These are phyloP conservation scores for Phenganax marumi DNA, from an alignment of 92 coral and sea anemone species.

Conservation along the genomic window DNA sequence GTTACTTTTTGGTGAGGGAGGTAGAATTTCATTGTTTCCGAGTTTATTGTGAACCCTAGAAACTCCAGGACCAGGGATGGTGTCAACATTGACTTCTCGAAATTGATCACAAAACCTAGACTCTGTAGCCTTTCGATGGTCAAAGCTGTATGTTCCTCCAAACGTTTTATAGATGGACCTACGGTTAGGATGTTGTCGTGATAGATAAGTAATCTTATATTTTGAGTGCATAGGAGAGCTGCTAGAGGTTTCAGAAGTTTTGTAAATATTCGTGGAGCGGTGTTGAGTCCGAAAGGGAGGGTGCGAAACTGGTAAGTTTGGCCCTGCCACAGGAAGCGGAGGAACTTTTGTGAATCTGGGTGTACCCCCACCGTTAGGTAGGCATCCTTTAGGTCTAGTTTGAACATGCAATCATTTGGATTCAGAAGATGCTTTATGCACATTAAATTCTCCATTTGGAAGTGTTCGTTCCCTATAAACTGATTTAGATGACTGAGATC, in stretches of 20 bases:
- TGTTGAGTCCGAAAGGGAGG: neutral
- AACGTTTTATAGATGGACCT: no score
- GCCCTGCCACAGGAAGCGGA: neutral
- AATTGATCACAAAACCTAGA: no score
- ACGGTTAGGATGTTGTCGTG: no score
- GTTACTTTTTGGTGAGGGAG: neutral
- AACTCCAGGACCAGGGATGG: no score
- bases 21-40: no score
- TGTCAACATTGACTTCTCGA: no score
- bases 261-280: neutral
- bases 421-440: constrained; percentile 48
- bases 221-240: no score
- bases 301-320: neutral
- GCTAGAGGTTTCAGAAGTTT: neutral
- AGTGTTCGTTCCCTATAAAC: constrained; percentile 53
- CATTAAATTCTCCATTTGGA: constrained; percentile 54
- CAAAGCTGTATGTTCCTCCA: no score
- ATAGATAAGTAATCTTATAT: no score
- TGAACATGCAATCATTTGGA: neutral
- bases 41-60: no score
- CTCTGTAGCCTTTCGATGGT: no score
- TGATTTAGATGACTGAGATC: constrained; percentile 55
- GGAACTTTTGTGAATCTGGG: neutral
- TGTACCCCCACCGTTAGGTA: no score
- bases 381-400: neutral